Base-by-base conservation (phyloP, 2,113 vertebrate species). In the Octodon degus region DNA sequence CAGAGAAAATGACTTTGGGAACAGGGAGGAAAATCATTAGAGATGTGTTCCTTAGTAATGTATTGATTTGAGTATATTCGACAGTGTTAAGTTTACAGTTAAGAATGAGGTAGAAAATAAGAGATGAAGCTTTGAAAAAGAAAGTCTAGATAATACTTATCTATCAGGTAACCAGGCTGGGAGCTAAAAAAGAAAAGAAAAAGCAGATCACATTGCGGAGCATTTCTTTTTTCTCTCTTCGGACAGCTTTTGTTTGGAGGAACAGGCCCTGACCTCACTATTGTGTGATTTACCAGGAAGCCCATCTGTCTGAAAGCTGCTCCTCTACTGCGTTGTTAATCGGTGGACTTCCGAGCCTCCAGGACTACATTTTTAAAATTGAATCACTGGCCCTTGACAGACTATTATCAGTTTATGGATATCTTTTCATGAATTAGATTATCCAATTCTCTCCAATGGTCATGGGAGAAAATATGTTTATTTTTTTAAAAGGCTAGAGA, bases 101-200 rank as follows among this genome's bases (percentile, higher is more conserved):
- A 95, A 90, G 84, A 60, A 62, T 3, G 89, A 91, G 67, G 30
- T 32, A n/a, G 91, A 89, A 90, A 88, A 89, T 20, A 86, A 83
- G 65, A 94, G 17, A 32, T 34, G 62, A 82, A 22, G 53, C 74
- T 72, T 37, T 7, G 40, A 60, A 53, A 43, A 43, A 37, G 53
- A 53, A 43, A 43, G 34, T 68, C 34, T 82, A 96, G 82, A 60
- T 27, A 90, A 27, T 22, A 20, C 43, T 95, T 89, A 68, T 86
- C 30, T 92, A 43, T 83, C 86, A 68, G 27, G 62, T 50, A 80
- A 68, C 12, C 32, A 58, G 95, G 67, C 10, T 27, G 34, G 13
- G 24, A 86, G 20, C 25, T 86, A 58, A 94, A 90, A 94, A 60
- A 32, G 53, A 86, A 95, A 86, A 58, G 7, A 50, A 83, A 58